Evolutionary conservation across 2,797 vertebrate genomes (phyloP).

Genomic region (Geotrypetes seraphini): DNA sequence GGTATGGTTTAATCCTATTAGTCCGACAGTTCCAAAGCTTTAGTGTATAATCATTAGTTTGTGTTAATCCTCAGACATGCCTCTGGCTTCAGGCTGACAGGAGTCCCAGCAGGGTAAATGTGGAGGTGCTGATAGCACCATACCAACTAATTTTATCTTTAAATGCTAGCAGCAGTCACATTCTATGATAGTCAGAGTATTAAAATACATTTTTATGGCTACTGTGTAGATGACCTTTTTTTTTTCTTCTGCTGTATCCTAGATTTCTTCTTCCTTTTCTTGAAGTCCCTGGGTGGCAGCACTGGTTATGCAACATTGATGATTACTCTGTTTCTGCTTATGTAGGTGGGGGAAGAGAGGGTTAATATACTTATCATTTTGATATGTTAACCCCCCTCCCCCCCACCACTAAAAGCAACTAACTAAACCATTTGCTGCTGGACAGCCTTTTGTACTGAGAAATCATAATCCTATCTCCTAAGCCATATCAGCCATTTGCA

Average conservation of each 20-base stretch:
- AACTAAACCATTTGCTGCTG: conserved; percentile 35
- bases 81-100: conserved; percentile 72
- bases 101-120: conserved; percentile 76
- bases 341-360: background rate
- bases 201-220: conserved; percentile 66
- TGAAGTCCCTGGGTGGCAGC: conserved; percentile 27
- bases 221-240: conserved; percentile 44
- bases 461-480: conserved; percentile 26
- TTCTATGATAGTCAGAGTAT: conserved; percentile 71
- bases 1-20: conserved; percentile 82
- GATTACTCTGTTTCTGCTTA: no score
- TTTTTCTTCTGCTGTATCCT: conserved; percentile 39
- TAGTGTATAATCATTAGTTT: conserved; percentile 82
- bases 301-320: conserved; percentile 21
- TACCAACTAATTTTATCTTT: conserved; percentile 78
- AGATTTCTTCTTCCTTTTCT: conserved; percentile 24
- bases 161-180: conserved; percentile 72
- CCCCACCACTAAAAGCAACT: conserved; percentile 28
- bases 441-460: conserved; percentile 30
- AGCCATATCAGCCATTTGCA: conserved; percentile 25
- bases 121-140: conserved; percentile 73
- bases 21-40: conserved; percentile 78
- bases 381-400: no score
- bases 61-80: conserved; percentile 77
- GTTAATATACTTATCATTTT: conserved; percentile 32